Evolutionary conservation across 2,888 invertebrate genomes (phyloP).

Genomic region (Halocaridina rubra): DNA sequence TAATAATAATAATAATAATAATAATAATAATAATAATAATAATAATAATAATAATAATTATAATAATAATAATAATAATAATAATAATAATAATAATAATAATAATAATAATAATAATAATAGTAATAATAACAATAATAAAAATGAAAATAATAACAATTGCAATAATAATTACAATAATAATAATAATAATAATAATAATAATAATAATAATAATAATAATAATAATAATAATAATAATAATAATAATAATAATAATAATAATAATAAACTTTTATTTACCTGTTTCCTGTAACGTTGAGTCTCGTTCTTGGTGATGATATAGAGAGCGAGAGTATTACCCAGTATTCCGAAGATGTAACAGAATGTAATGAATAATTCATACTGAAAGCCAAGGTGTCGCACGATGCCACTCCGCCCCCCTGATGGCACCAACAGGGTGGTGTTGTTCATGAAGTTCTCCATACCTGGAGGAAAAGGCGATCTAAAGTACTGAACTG

Average conservation of each 20-base stretch:
- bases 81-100: neutral
- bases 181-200: neutral
- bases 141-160: neutral
- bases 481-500: neutral
- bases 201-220: neutral
- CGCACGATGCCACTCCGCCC: neutral
- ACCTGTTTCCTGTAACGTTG: constrained; percentile 79
- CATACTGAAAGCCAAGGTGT: constrained; percentile 33
- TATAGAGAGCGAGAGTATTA: constrained; percentile 81
- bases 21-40: neutral
- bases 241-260: neutral
- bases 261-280: neutral
- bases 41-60: neutral
- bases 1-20: neutral
- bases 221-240: neutral
- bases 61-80: neutral
- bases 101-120: neutral
- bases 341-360: constrained; percentile 71
- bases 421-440: no score
- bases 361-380: constrained; percentile 64
- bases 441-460: neutral
- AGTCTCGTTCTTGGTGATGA: constrained; percentile 78
- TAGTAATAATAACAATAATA: neutral
- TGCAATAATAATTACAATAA: neutral
- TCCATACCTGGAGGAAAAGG: neutral